Conservation (phyloP, 2,797 vertebrate species). For the Botia almorhae region DNA sequence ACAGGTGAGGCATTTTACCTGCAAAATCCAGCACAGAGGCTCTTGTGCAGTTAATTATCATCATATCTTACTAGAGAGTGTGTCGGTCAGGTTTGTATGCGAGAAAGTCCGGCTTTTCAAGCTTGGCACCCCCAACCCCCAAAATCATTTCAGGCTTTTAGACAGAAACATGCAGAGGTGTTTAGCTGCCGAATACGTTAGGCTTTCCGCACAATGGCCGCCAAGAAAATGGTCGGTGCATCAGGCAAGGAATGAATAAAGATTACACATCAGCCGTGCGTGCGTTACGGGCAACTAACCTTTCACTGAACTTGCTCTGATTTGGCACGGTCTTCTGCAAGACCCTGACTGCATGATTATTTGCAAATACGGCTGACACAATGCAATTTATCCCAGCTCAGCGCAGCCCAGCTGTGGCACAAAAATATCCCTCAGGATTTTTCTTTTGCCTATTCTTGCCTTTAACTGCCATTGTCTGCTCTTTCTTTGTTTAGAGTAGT, state of each 20-base stretch:
- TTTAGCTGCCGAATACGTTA: slow-evolving; percentile 13
- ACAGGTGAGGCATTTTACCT: slow-evolving; percentile 57
- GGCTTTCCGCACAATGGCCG: slow-evolving; percentile 53
- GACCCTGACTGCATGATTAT: slow-evolving; percentile 27
- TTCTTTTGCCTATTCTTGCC: not conserved
- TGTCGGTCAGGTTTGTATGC: not conserved
- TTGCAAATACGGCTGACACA: slow-evolving; percentile 36
- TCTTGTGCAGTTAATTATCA: slow-evolving; percentile 68
- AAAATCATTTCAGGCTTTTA: slow-evolving; percentile 64
- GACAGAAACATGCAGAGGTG: slow-evolving; percentile 54
- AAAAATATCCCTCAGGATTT: slow-evolving; percentile 1
- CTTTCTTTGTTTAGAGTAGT: not conserved
- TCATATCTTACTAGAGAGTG: slow-evolving; percentile 63
- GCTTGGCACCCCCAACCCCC: too few relatives aligned
- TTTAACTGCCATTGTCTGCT: slow-evolving; percentile 4
- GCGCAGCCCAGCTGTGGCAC: slow-evolving; percentile 17
- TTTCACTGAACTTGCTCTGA: slow-evolving; percentile 48
- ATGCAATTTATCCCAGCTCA: slow-evolving; percentile 25
- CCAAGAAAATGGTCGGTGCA: slow-evolving; percentile 36
- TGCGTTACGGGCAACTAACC: slow-evolving; percentile 56
- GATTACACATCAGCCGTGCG: slow-evolving; percentile 59
- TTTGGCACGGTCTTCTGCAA: slow-evolving; percentile 13
- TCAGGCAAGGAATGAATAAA: slow-evolving; percentile 58
- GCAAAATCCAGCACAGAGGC: slow-evolving; percentile 58
- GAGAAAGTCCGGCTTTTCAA: not conserved